phyloP scores from a whole-genome alignment of 2,888 invertebrate genomes.

The Amphipyra tragopoginis region DNA sequence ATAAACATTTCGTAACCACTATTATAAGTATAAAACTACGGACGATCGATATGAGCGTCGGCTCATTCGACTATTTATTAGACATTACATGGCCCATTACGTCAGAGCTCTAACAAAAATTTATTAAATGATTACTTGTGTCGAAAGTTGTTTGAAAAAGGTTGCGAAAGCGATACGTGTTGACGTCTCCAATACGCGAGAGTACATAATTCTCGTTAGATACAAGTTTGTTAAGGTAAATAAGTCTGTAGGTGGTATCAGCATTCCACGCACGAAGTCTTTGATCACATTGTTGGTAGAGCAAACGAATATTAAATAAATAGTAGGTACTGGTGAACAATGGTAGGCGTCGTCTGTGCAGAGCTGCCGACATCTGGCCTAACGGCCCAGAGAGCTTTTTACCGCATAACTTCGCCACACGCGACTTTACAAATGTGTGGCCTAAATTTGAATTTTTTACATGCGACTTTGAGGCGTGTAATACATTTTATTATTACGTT shows the following conservation, averaged over 20 bases:
- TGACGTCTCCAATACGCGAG: slow-evolving; percentile 22
- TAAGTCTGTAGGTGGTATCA: slow-evolving; percentile 51
- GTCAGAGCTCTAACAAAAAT: slow-evolving; percentile 70
- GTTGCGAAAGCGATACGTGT: slow-evolving; percentile 44
- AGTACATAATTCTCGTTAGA: slow-evolving; percentile 14
- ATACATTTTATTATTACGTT: neutral
- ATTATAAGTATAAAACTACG: slow-evolving; percentile 67
- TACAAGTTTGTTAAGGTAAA: slow-evolving; percentile 39
- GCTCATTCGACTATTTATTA: slow-evolving; percentile 67
- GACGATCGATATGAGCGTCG: slow-evolving; percentile 73
- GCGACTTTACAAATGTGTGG: slow-evolving; percentile 63
- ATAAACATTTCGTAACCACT: slow-evolving; percentile 82
- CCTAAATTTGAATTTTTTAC: slow-evolving; percentile 57
- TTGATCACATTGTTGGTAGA: slow-evolving; percentile 60
- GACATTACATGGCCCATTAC: slow-evolving; percentile 74
- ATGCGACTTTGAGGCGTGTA: slow-evolving; percentile 54
- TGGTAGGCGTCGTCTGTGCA: slow-evolving; percentile 57
- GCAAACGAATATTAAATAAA: slow-evolving; percentile 63
- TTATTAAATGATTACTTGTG: slow-evolving; percentile 64
- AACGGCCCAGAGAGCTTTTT: slow-evolving; percentile 64
- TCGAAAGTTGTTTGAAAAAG: slow-evolving; percentile 70
- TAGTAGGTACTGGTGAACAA: slow-evolving; percentile 59
- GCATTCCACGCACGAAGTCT: slow-evolving; percentile 64
- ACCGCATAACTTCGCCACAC: slow-evolving; percentile 66
- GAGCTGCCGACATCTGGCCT: slow-evolving; percentile 67